phyloP scores from a whole-genome alignment of 2,888 invertebrate species.

The Cephus nigrinus region DNA sequence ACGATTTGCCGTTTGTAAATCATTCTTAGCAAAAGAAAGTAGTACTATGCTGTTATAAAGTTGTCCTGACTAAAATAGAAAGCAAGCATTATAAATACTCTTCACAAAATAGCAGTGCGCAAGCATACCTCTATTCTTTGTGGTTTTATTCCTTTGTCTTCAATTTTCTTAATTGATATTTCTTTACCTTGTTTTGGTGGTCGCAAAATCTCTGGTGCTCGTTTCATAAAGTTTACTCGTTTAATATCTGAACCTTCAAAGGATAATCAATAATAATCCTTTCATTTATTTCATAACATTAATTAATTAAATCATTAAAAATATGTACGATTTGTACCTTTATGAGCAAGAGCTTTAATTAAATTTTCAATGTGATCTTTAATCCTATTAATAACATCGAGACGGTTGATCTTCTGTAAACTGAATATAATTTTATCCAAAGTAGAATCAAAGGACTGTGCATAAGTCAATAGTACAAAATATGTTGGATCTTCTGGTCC shows the following conservation, averaged over 20 bases:
- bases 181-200: slow-evolving; percentile 9
- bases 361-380: slow-evolving; percentile 61
- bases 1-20: slow-evolving; percentile 66
- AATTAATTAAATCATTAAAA: not conserved
- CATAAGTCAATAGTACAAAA: slow-evolving; percentile 69
- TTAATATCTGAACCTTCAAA: slow-evolving; percentile 28
- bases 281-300: not conserved
- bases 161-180: not conserved
- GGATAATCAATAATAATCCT: not conserved
- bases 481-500: slow-evolving; percentile 68
- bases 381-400: slow-evolving; percentile 69
- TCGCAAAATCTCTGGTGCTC: slow-evolving; percentile 48
- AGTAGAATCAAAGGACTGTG: slow-evolving; percentile 69
- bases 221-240: slow-evolving; percentile 38
- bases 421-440: slow-evolving; percentile 69
- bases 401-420: slow-evolving; percentile 68
- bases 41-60: slow-evolving; percentile 59
- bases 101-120: not conserved
- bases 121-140: not conserved
- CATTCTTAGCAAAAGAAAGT: slow-evolving; percentile 71
- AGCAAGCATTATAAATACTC: not conserved
- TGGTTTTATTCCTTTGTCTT: not conserved
- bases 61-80: slow-evolving; percentile 27
- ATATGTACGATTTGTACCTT: not conserved
- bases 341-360: slow-evolving; percentile 9